Evolutionary conservation across 2,113 vertebrate species (phyloP).

Genomic region (Puma concolor): DNA sequence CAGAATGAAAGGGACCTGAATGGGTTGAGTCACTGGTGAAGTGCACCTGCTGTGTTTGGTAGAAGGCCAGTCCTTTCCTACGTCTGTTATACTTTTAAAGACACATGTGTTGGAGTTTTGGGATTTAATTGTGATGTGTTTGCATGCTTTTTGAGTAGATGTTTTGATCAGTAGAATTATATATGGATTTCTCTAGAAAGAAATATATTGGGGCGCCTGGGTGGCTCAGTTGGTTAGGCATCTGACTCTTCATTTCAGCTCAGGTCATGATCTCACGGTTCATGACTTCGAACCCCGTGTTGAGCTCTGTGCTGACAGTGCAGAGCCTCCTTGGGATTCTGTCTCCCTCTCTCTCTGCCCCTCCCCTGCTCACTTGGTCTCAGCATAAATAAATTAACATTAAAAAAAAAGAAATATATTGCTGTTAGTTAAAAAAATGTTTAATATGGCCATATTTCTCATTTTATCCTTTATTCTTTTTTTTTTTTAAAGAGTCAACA

Average conservation of each 20-base stretch:
- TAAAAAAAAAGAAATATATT: background rate
- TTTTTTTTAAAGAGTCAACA: slow-evolving; percentile 91
- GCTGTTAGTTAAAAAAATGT: background rate
- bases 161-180: background rate
- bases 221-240: too few species aligned
- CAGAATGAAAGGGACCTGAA: background rate
- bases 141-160: background rate
- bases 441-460: background rate
- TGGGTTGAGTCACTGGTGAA: background rate
- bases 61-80: background rate
- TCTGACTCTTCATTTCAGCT: too few species aligned
- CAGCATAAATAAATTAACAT: too few species aligned
- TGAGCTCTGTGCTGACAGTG: too few species aligned
- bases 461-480: background rate
- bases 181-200: background rate
- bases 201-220: background rate
- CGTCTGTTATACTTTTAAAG: background rate
- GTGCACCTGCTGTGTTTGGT: background rate
- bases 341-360: too few species aligned
- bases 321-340: too few species aligned
- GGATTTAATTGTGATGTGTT: slow-evolving; percentile 35
- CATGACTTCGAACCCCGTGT: too few species aligned
- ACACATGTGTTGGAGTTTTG: background rate
- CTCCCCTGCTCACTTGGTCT: too few species aligned
- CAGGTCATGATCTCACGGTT: too few species aligned